Evolutionary conservation across 2,113 vertebrate genomes (phyloP).

Genomic region (Phasianus colchicus): DNA sequence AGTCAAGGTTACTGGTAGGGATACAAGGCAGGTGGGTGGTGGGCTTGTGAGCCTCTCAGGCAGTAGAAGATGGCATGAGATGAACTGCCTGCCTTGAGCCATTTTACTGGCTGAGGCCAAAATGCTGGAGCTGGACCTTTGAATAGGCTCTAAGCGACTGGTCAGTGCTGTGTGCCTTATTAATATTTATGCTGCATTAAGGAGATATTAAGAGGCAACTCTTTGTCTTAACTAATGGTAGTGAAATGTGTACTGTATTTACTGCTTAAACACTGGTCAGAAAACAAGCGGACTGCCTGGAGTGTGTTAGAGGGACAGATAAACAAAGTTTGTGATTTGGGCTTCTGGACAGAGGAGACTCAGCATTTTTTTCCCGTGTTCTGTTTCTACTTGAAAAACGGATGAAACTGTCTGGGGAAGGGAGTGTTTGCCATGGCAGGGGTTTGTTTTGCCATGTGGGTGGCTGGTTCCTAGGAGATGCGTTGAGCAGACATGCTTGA

Average conservation of each 20-base stretch:
- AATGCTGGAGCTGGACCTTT: neutral
- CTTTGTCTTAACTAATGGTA: too few relatives aligned
- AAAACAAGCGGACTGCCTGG: neutral
- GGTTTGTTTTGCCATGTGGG: accelerated
- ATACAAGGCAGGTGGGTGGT: neutral
- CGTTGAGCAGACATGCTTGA: neutral
- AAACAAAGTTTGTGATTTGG: neutral
- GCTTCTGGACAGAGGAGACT: neutral
- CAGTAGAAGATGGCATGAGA: neutral
- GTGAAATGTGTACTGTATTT: neutral
- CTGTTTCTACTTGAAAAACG: neutral
- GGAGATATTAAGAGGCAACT: too few relatives aligned
- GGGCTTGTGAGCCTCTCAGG: neutral
- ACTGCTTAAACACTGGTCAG: neutral
- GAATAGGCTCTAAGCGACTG: accelerated
- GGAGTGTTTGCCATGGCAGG: accelerated
- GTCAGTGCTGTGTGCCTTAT: too few relatives aligned
- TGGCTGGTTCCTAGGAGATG: neutral
- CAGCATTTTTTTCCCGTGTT: neutral
- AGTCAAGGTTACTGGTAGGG: neutral
- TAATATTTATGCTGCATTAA: too few relatives aligned
- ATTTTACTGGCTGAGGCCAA: neutral
- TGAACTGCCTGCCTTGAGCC: neutral
- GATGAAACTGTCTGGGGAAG: neutral
- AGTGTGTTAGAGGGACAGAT: neutral